Conservation (phyloP, 2,797 vertebrate species). For the Prunella strophiata region DNA sequence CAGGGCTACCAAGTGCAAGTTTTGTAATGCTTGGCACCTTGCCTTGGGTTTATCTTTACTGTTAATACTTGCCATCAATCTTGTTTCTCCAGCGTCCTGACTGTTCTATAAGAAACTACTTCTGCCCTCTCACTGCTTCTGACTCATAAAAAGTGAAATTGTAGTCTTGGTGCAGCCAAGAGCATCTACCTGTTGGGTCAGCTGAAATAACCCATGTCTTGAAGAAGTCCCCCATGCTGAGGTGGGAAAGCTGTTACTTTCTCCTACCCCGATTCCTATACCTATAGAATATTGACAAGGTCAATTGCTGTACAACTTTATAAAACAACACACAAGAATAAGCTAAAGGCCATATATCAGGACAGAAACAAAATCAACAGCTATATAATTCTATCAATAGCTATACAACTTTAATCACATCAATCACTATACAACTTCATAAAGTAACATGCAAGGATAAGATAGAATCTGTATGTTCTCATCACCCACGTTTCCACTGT, state of each 20-base stretch:
- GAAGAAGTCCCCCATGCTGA: neutral
- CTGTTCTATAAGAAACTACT: neutral
- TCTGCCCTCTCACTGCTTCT: neutral
- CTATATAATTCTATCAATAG: neutral
- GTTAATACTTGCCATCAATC: neutral
- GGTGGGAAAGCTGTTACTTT: neutral
- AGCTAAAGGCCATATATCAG: neutral
- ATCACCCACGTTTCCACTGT: neutral
- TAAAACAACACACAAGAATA: neutral
- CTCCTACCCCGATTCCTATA: neutral
- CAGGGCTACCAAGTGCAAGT: neutral
- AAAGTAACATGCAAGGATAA: neutral
- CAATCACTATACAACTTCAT: neutral
- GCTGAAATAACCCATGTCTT: neutral
- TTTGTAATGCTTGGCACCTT: neutral
- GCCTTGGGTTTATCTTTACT: neutral
- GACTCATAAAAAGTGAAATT: neutral
- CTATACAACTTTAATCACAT: neutral
- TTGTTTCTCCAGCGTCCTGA: neutral
- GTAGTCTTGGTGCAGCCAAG: neutral
- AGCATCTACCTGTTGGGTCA: neutral
- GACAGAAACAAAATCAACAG: neutral
- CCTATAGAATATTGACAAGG: neutral
- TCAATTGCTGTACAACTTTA: neutral
- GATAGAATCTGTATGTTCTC: neutral